Conservation (phyloP, 2,113 vertebrate species). For the Enhydra lutris region DNA sequence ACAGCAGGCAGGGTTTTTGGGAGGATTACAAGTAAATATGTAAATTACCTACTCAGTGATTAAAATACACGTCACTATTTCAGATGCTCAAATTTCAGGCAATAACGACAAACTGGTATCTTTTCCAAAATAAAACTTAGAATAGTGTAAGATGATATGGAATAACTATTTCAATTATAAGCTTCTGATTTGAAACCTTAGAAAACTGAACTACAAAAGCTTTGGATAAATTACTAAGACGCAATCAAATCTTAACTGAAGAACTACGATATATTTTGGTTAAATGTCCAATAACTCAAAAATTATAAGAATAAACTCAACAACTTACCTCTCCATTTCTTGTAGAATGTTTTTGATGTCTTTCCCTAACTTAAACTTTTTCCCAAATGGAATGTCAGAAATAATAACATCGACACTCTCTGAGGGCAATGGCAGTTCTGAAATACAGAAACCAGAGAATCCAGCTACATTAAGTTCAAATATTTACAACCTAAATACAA, state of each 20-base stretch:
- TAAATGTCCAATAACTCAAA: constrained; percentile 8
- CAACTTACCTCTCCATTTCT: constrained; percentile 91
- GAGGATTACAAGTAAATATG: not conserved
- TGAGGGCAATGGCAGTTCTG: constrained; percentile 87
- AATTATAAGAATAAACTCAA: constrained; percentile 33
- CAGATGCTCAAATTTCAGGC: not conserved
- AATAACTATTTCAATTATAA: constrained; percentile 3
- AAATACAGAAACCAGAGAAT: constrained; percentile 57
- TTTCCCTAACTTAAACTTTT: constrained; percentile 89
- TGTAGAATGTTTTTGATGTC: constrained; percentile 84
- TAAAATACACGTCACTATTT: not conserved
- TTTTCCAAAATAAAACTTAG: constrained; percentile 16
- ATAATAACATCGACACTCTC: constrained; percentile 87
- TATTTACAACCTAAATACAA: not conserved
- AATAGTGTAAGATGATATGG: not conserved
- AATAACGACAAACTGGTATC: not conserved
- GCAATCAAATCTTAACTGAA: not conserved
- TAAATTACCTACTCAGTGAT: not conserved
- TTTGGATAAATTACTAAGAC: not conserved
- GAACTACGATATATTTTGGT: not conserved
- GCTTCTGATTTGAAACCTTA: constrained; percentile 24
- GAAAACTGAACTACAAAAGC: constrained; percentile 38
- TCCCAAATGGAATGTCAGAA: constrained; percentile 94
- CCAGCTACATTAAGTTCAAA: not conserved
- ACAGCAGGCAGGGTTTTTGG: not conserved